Evolutionary conservation across 2,888 invertebrate species (phyloP), one percentile per base, ranked within the genome.

Genomic region (Campoletis raptor): DNA sequence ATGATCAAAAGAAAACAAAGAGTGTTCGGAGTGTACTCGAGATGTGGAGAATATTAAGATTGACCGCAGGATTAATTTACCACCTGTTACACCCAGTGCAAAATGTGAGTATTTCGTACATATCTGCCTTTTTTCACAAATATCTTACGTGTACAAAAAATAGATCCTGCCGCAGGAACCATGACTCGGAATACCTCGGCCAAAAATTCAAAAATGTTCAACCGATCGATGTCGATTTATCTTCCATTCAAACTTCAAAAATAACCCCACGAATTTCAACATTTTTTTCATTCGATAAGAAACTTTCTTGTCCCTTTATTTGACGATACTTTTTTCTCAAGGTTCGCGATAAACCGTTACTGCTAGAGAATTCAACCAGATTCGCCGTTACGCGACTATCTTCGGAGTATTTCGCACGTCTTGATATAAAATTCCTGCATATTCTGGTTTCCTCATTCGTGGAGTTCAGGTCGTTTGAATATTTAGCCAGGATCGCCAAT

Each of bases 11-110:
- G 52, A 21, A 42, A 66, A 73, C 36, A 80, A 24, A 73, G 81
- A 73, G 81, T 66, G 48, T 81, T 73, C 3, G n/a, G 66, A 66
- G 81, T 66, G 78, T 73, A 67, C 69, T 42, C 74, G 54, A 30
- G 64, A 76, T 36, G 12, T 69, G 48, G n/a, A 64, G 85, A 76
- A 73, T 74, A 81, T 64, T 24, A 76, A 76, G 76, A 83, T 80
- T 48, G 72, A 83, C 72, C 82, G 72, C 80, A 77, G 86, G 86
- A 86, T 86, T 86, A 86, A 83, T 86, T 86, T 77, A 80, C 79
- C 80, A 83, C 66, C 61, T 42, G 37, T 54, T 21, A 42, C 24
- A 21, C 52, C 45, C 21, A 5, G 57, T 73, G 72, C 42, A 37
- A n/a, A 80, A 21, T 54, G 86, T 86, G 83, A 86, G 83, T 86